Evolutionary conservation across 2,888 invertebrate genomes (phyloP).

Genomic region (Dexiosoma caninum): DNA sequence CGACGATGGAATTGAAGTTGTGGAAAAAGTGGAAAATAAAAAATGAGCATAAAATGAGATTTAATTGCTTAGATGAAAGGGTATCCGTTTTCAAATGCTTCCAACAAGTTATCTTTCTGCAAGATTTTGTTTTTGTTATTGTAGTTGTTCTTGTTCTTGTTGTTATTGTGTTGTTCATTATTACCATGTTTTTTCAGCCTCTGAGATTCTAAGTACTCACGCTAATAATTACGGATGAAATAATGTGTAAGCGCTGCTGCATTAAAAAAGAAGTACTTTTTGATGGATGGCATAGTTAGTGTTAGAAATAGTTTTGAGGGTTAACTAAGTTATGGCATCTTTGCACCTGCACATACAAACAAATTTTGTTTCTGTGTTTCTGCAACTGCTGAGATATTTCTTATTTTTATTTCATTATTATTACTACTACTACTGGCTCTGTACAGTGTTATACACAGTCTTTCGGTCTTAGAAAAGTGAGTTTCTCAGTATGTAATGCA

Average conservation of each 20-base stretch:
- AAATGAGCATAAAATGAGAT: constrained; percentile 43
- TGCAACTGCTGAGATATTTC: constrained; percentile 55
- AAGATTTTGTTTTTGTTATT: constrained; percentile 15
- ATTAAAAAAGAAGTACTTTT: constrained; percentile 44
- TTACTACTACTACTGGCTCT: neutral
- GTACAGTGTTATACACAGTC: neutral
- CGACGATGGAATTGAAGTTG: constrained; percentile 31
- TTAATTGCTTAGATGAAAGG: constrained; percentile 63
- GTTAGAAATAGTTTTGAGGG: constrained; percentile 63
- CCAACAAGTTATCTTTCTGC: constrained; percentile 46
- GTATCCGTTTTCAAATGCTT: constrained; percentile 62
- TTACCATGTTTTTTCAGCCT: neutral
- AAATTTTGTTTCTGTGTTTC: constrained; percentile 23
- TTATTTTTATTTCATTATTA: constrained; percentile 28
- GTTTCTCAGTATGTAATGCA: too few relatives aligned
- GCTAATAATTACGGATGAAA: constrained; percentile 57
- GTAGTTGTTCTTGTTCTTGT: neutral
- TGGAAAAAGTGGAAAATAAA: neutral
- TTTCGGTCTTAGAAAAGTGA: constrained; percentile 23
- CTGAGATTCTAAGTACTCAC: constrained; percentile 59
- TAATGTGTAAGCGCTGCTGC: constrained; percentile 8
- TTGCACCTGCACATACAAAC: constrained; percentile 69
- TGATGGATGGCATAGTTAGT: constrained; percentile 63
- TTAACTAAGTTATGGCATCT: constrained; percentile 71
- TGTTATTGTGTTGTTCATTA: neutral